phyloP scores from a whole-genome alignment of 1,140 invertebrate genomes.

The Drosophila ogumai region DNA sequence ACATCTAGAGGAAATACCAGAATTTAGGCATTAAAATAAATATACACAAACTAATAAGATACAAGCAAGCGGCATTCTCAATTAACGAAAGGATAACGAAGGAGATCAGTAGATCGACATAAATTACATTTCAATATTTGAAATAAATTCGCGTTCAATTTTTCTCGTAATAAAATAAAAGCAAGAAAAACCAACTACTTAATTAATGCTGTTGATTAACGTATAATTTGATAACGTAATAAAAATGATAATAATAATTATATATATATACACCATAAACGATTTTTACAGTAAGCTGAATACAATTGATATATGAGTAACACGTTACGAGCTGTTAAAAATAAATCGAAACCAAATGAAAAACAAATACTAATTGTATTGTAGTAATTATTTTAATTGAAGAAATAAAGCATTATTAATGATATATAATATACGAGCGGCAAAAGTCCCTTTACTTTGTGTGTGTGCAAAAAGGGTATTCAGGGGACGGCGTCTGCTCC shows the following conservation, averaged over 20 bases:
- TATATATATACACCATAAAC: constrained; percentile 68
- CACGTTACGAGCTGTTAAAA: constrained; percentile 75
- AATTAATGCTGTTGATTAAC: constrained; percentile 65
- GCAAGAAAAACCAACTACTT: constrained; percentile 20
- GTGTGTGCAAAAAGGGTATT: background rate
- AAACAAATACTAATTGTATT: constrained; percentile 71
- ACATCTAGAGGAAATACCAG: constrained; percentile 55
- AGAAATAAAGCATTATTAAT: constrained; percentile 79
- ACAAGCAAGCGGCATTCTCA: constrained; percentile 26
- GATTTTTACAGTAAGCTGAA: constrained; percentile 69
- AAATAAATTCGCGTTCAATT: constrained; percentile 74
- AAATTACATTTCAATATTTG: constrained; percentile 63
- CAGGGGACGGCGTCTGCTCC: too few species aligned
- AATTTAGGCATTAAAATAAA: constrained; percentile 76
- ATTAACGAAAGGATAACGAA: constrained; percentile 35
- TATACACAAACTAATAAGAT: constrained; percentile 65
- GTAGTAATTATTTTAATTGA: constrained; percentile 68
- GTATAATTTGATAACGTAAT: constrained; percentile 72
- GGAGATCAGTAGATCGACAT: constrained; percentile 43
- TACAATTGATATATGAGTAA: constrained; percentile 67
- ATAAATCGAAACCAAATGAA: constrained; percentile 73
- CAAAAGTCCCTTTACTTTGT: constrained; percentile 21
- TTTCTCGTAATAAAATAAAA: constrained; percentile 50
- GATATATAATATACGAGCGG: constrained; percentile 48
- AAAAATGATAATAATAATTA: constrained; percentile 76